Conservation (phyloP, 2,797 vertebrate genomes). For the Girardinus metallicus region DNA sequence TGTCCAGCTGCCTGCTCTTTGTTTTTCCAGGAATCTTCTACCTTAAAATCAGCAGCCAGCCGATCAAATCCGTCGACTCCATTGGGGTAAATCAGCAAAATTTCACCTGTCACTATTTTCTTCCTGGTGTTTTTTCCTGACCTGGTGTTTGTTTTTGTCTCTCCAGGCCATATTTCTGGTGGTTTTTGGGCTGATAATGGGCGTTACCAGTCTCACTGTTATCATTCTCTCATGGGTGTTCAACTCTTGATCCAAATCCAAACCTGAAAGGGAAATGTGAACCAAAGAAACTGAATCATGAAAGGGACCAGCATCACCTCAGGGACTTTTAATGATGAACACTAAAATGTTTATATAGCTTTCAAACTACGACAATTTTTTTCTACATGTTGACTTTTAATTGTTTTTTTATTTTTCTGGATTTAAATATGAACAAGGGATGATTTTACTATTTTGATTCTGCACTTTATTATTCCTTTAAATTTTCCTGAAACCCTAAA, state of each 20-base stretch:
- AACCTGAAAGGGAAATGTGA: slow-evolving; percentile 22
- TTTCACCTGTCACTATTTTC: neutral
- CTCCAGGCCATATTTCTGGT: slow-evolving; percentile 75
- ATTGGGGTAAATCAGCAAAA: slow-evolving; percentile 83
- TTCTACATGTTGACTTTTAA: neutral
- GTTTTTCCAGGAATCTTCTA: slow-evolving; percentile 94
- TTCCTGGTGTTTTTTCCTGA: neutral
- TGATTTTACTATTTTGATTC: slow-evolving; percentile 8
- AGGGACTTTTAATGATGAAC: slow-evolving; percentile 18
- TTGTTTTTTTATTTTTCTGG: neutral
- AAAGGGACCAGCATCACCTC: slow-evolving; percentile 21
- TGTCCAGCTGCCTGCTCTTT: slow-evolving; percentile 92
- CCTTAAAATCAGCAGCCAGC: slow-evolving; percentile 87
- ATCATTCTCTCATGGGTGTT: slow-evolving; percentile 85
- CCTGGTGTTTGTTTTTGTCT: slow-evolving; percentile 10
- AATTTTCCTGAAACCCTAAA: neutral
- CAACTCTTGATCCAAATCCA: slow-evolving; percentile 58
- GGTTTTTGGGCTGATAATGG: slow-evolving; percentile 87
- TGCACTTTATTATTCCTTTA: slow-evolving; percentile 21
- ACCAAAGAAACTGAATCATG: slow-evolving; percentile 44
- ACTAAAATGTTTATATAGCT: neutral
- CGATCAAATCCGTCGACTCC: slow-evolving; percentile 84
- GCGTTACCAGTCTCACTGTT: slow-evolving; percentile 85
- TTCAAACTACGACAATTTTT: neutral
- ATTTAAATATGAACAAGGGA: neutral